Percentiles rank a stretch among this genome's conserved stretches.
phyloP scores from a whole-genome alignment of 2,797 vertebrate genomes.

The Danio aesculapii region DNA sequence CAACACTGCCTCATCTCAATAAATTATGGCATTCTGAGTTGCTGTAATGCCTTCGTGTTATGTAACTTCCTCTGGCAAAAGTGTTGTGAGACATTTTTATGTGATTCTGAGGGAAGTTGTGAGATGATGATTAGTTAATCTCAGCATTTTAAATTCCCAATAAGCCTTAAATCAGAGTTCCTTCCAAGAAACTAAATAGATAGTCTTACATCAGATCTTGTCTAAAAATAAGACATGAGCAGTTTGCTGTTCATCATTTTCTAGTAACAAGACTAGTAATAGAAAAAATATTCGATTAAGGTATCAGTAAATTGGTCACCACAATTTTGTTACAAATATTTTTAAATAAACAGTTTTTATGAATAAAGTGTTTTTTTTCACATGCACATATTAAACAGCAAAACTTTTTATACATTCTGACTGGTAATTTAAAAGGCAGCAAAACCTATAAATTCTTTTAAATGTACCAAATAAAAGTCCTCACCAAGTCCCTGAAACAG shows the following conservation, averaged over 20 bases:
- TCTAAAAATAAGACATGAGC: background rate
- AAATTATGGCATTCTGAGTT: background rate
- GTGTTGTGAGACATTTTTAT: background rate
- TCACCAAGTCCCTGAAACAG: no score
- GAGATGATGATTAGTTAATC: background rate
- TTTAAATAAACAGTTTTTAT: background rate
- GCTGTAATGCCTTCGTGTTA: background rate
- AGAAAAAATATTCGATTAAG: background rate
- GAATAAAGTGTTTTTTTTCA: no score
- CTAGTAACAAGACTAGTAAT: no score
- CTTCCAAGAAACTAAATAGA: background rate
- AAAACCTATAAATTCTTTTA: no score
- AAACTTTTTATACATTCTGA: no score
- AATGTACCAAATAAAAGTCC: no score
- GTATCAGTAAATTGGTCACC: background rate
- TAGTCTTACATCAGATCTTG: background rate
- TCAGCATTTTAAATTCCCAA: background rate
- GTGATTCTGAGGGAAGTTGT: background rate
- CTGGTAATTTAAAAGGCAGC: no score
- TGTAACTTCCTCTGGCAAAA: constrained; percentile 5
- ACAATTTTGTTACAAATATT: background rate
- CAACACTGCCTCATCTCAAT: background rate
- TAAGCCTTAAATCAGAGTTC: background rate
- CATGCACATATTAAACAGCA: no score
- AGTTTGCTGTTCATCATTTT: background rate